Conservation (phyloP, 2,888 invertebrate genomes). For the Hirtodrosophila trivittata region DNA sequence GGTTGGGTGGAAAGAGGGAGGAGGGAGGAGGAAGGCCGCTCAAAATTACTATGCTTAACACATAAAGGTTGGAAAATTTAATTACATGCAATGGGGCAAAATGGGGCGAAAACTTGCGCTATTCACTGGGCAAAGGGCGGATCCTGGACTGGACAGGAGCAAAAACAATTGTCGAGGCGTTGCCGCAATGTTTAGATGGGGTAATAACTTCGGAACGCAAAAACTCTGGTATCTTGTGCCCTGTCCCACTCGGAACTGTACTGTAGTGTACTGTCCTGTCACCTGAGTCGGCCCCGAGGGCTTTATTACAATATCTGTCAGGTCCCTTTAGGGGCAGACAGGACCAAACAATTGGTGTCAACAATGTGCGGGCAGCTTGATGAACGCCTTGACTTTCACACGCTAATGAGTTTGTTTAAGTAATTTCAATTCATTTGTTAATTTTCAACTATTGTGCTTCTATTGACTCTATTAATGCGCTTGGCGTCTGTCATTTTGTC, state of each 20-base stretch:
- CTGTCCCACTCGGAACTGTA: not conserved
- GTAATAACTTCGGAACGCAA: slow-evolving; percentile 47
- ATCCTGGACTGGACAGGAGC: slow-evolving; percentile 23
- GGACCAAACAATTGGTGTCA: slow-evolving; percentile 61
- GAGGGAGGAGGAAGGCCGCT: not conserved
- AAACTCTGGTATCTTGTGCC: slow-evolving; percentile 16
- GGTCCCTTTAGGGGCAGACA: not conserved
- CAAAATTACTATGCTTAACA: slow-evolving; percentile 71
- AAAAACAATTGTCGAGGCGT: slow-evolving; percentile 52
- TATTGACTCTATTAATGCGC: slow-evolving; percentile 73
- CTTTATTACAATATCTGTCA: slow-evolving; percentile 29
- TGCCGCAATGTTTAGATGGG: slow-evolving; percentile 44
- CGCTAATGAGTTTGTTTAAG: slow-evolving; percentile 79
- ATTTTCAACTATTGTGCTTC: slow-evolving; percentile 75
- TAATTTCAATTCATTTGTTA: slow-evolving; percentile 79
- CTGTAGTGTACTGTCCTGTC: slow-evolving; percentile 22
- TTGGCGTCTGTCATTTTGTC: slow-evolving; percentile 37
- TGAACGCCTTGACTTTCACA: slow-evolving; percentile 64
- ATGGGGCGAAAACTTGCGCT: slow-evolving; percentile 3
- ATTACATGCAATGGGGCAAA: slow-evolving; percentile 54
- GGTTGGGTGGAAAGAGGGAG: slow-evolving; percentile 3
- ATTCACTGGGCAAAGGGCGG: slow-evolving; percentile 38
- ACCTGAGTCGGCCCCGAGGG: slow-evolving; percentile 29
- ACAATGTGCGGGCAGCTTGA: slow-evolving; percentile 58
- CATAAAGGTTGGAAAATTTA: slow-evolving; percentile 77